Conservation (phyloP, 2,113 vertebrate genomes). For the Rhizomys pruinosus region DNA sequence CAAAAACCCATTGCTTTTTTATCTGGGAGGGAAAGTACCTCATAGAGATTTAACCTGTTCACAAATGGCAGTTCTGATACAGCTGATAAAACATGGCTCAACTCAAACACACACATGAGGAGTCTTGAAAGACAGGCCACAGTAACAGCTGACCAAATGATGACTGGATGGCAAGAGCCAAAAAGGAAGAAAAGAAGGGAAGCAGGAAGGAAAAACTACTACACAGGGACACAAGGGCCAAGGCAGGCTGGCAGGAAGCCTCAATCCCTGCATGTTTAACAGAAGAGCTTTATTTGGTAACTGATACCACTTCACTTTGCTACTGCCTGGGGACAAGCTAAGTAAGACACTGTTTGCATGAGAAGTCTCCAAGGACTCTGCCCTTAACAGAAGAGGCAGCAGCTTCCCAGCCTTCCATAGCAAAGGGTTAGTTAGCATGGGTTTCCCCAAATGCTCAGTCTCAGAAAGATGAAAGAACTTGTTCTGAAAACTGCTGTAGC, state of each 20-base stretch:
- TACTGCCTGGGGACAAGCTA: slow-evolving; percentile 10
- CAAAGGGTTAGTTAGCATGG: slow-evolving; percentile 45
- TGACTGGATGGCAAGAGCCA: not conserved
- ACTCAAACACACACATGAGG: not conserved
- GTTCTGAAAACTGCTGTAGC: slow-evolving; percentile 72
- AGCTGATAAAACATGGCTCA: not conserved
- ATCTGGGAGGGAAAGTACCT: not conserved
- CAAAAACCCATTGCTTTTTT: not conserved
- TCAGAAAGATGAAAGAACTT: slow-evolving; percentile 58
- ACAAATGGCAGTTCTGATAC: not conserved
- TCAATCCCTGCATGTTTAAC: not conserved
- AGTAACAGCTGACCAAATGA: not conserved
- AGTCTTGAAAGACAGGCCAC: not conserved
- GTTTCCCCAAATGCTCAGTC: slow-evolving; percentile 67
- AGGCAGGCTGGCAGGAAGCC: not conserved
- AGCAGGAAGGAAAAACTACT: not conserved
- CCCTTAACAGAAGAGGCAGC: slow-evolving; percentile 42
- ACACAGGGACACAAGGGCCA: not conserved
- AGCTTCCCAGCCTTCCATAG: slow-evolving; percentile 51
- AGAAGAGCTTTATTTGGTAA: not conserved
- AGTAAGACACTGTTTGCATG: not conserved
- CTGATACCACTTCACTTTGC: not conserved
- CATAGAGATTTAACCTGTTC: not conserved
- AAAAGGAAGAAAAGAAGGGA: not conserved
- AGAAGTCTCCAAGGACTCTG: not conserved